These are phyloP conservation scores for Gavialis gangeticus DNA, from an alignment of 2,113 vertebrate genomes.

Conservation along the genomic window DNA sequence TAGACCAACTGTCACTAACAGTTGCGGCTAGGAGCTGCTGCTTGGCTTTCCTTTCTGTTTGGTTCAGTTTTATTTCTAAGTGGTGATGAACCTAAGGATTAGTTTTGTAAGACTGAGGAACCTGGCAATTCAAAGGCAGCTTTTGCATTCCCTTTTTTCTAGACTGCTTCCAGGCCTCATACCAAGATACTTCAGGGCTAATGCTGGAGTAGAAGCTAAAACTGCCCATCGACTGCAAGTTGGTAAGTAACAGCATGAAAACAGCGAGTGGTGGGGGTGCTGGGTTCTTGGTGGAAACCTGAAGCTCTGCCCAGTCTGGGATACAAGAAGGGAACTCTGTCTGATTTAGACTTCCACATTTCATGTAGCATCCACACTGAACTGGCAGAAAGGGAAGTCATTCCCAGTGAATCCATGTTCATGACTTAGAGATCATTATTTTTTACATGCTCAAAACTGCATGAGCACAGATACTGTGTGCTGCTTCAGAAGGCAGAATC, in stretches of 20 bases:
- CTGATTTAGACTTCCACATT: background rate
- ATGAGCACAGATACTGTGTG: background rate
- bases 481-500: background rate
- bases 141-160: background rate
- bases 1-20: accelerated
- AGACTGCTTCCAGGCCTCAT: conserved; percentile 75
- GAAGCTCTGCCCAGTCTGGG: accelerated
- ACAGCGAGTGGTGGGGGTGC: background rate
- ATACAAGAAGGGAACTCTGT: background rate
- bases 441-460: background rate
- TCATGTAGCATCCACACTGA: background rate
- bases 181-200: conserved; percentile 76
- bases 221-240: conserved; percentile 69
- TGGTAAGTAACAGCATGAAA: conserved; percentile 31
- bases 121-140: background rate
- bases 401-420: background rate
- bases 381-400: background rate
- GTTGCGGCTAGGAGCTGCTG: background rate
- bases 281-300: background rate
- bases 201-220: conserved; percentile 75
- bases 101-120: background rate
- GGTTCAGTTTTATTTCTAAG: accelerated
- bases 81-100: accelerated
- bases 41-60: background rate
- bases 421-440: background rate